Base-by-base conservation (phyloP, 2,113 vertebrate species). In the Syngnathus typhle region DNA sequence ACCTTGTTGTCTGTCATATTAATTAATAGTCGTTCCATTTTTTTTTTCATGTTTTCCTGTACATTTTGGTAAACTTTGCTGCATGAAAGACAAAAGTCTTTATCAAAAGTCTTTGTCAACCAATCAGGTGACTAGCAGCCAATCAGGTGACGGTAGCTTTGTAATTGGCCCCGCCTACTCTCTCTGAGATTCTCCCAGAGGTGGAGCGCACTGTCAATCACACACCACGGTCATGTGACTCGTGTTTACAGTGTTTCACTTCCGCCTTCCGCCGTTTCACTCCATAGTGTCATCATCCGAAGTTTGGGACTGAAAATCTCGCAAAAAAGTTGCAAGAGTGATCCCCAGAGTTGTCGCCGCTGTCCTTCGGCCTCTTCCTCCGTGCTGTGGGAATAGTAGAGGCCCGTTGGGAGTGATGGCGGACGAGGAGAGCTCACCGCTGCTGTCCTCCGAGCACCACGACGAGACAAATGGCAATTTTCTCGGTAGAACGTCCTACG, bases 381-480 rank as follows among this genome's bases (percentile, higher is more conserved):
- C 16, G 21, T 55, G 11, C 32, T 16, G 3, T 21, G 1, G 2
- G 27, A 44, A 1, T 6, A 19, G 36, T 37, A 36, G 51, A 36
- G 63, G 12, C 23, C 56, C 63, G 51, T 16, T 3, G 59, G 60
- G 19, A 52, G 68, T 41, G 37, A 91, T 90, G 88, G 82, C 81
- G 69, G 87, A 90, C 79, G 84, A 75, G 56, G 90, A 91, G 66
- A 80, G 86, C 65, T 88, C 89, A 4, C 90, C 89, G 71, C 81
- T 91, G 32, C 79, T 91, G 61, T 76, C 84, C 39, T 76, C 84
- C 39, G 88, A 90, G 60, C 79, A 76, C 23, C 77, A 75, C 66
- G 84, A 90, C 68, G 85, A 72, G 19, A 54, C 74, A 44, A 86
- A 74, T 71, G 87, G 86, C 67, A 73, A 82, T 63, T 85, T 83